Conservation (phyloP, 2,888 invertebrate species). For the Stenoptilia bipunctidactyla region DNA sequence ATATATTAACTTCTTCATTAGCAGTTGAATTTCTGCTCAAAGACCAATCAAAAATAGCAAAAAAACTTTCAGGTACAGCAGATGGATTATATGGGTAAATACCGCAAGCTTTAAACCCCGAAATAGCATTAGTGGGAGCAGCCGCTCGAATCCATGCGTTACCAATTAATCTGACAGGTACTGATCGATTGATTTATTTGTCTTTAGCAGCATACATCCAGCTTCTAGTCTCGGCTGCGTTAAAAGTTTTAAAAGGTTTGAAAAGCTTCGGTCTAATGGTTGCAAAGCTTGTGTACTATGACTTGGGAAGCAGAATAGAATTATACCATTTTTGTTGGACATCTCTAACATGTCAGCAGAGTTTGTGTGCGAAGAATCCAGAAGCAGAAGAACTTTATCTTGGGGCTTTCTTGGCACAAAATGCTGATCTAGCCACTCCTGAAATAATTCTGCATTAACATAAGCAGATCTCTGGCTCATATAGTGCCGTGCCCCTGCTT, state of each 20-base stretch:
- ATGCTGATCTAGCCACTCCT: conserved; percentile 2
- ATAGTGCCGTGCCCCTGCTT: not conserved
- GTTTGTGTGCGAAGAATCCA: conserved; percentile 2
- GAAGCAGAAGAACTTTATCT: conserved; percentile 2
- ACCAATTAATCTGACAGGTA: not conserved
- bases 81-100: not conserved
- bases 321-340: conserved; percentile 2
- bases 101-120: not conserved
- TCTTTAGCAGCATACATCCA: conserved; percentile 3
- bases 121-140: not conserved
- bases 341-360: conserved; percentile 1
- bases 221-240: conserved; percentile 4
- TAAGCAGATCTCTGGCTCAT: conserved; percentile 1
- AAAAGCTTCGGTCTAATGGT: conserved; percentile 10
- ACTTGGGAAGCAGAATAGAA: conserved; percentile 15
- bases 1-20: too few relatives aligned
- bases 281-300: conserved; percentile 13
- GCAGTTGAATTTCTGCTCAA: too few relatives aligned
- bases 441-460: conserved; percentile 1
- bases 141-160: conserved; percentile 1
- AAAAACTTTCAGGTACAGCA: not conserved
- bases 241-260: conserved; percentile 7
- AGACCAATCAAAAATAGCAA: not conserved
- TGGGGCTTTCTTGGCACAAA: conserved; percentile 1
- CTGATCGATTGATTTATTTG: not conserved